Conservation (phyloP, 2,113 vertebrate species). For the Columba janthina region DNA sequence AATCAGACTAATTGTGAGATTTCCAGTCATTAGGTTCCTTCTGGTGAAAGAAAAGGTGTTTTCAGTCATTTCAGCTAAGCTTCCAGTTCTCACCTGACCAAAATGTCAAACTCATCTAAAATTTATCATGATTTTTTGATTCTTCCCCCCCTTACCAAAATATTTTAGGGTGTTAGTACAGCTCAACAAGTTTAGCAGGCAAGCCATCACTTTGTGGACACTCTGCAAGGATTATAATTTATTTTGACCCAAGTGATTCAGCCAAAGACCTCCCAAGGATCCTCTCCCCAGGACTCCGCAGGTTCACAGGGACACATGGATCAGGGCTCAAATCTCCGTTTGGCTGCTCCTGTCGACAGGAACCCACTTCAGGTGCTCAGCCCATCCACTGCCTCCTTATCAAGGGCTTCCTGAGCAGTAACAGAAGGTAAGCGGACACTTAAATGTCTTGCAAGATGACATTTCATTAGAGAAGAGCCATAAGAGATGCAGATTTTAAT, state of each 20-base stretch:
- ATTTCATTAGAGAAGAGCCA: not conserved
- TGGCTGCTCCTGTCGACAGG: not conserved
- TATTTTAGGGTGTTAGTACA: not conserved
- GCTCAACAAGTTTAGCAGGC: not conserved
- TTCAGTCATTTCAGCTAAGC: not conserved
- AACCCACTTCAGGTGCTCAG: not conserved
- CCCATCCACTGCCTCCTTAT: not conserved
- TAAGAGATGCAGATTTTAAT: not conserved
- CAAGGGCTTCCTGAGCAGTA: not conserved
- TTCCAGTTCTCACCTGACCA: not conserved
- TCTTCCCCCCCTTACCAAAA: not conserved
- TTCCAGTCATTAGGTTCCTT: not conserved
- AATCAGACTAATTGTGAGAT: not conserved
- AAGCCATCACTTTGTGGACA: too few relatives aligned
- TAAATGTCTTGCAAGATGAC: not conserved
- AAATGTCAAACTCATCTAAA: not conserved
- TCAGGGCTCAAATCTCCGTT: not conserved
- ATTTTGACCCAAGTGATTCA: not conserved
- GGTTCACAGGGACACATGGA: rapidly evolving
- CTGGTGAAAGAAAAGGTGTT: not conserved
- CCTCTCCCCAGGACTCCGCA: not conserved
- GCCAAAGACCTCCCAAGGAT: not conserved
- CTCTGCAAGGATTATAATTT: not conserved
- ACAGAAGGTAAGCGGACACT: not conserved
- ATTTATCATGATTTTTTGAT: not conserved